Percentiles rank a stretch among this genome's conserved stretches.
Evolutionary conservation across 2,888 invertebrate genomes (phyloP).

Genomic region (Lochmaea crataegi): DNA sequence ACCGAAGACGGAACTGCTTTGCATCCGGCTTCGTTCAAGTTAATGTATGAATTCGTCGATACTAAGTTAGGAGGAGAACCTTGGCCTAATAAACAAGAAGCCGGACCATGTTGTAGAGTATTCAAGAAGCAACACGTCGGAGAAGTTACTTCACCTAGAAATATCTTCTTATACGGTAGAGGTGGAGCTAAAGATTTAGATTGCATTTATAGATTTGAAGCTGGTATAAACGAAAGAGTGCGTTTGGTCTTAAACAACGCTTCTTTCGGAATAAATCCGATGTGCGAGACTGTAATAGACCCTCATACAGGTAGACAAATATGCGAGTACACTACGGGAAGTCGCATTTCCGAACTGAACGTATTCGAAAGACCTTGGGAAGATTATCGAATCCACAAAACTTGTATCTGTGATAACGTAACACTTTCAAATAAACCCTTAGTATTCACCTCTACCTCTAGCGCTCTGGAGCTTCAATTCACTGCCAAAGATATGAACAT

Average conservation of each 20-base stretch:
- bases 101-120: slow-evolving; percentile 71
- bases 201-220: slow-evolving; percentile 76
- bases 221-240: slow-evolving; percentile 71
- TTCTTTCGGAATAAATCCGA: slow-evolving; percentile 75
- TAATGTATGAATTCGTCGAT: slow-evolving; percentile 87
- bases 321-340: slow-evolving; percentile 65
- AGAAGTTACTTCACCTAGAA: slow-evolving; percentile 74
- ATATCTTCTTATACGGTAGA: slow-evolving; percentile 85
- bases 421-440: slow-evolving; percentile 71
- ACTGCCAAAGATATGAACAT: slow-evolving; percentile 79
- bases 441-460: slow-evolving; percentile 74
- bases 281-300: slow-evolving; percentile 78
- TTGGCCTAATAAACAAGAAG: slow-evolving; percentile 64
- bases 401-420: slow-evolving; percentile 84
- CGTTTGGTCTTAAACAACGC: slow-evolving; percentile 77
- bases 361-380: slow-evolving; percentile 80
- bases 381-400: slow-evolving; percentile 76
- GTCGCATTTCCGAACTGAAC: slow-evolving; percentile 68
- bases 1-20: slow-evolving; percentile 81
- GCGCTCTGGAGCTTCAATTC: slow-evolving; percentile 81
- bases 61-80: slow-evolving; percentile 72
- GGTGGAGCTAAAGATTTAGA: slow-evolving; percentile 83
- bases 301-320: slow-evolving; percentile 77
- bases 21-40: slow-evolving; percentile 78
- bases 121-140: slow-evolving; percentile 74